Percentiles rank a stretch among this genome's conserved stretches.
phyloP scores from a whole-genome alignment of 2,113 vertebrate genomes.

The Clupea harengus region DNA sequence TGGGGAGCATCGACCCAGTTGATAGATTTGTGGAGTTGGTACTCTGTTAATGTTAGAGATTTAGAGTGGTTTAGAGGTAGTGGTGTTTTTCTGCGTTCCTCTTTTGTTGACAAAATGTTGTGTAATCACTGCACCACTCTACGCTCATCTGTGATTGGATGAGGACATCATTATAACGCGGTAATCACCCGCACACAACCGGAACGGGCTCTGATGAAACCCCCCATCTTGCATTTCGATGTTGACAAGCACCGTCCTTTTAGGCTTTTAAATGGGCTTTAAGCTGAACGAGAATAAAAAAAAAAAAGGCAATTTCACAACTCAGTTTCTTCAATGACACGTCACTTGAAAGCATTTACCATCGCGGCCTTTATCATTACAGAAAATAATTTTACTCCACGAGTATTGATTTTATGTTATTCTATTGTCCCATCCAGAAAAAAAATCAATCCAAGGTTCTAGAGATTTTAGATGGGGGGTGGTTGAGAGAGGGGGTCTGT shows the following conservation, averaged over 20 bases:
- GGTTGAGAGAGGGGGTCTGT: slow-evolving; percentile 25
- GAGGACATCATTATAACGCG: background rate
- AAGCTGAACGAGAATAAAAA: background rate
- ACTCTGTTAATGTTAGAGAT: background rate
- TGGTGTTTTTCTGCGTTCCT: background rate
- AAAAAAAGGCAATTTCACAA: slow-evolving; percentile 21
- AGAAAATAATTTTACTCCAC: slow-evolving; percentile 57
- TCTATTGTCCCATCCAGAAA: slow-evolving; percentile 50
- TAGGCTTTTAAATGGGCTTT: slow-evolving; percentile 29
- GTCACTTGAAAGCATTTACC: slow-evolving; percentile 52
- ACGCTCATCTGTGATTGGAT: background rate
- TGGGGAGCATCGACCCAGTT: background rate
- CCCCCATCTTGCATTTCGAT: background rate
- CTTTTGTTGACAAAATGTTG: background rate
- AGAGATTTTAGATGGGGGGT: slow-evolving; percentile 38
- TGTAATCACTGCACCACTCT: background rate
- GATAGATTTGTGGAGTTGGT: background rate
- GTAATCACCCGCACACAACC: background rate
- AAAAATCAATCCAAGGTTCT: slow-evolving; percentile 55
- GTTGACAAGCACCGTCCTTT: slow-evolving; percentile 26
- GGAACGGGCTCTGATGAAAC: slow-evolving; percentile 23
- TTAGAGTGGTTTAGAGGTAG: background rate
- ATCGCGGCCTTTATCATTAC: slow-evolving; percentile 48
- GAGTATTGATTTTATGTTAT: slow-evolving; percentile 57
- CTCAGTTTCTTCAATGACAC: slow-evolving; percentile 26